Base-by-base conservation (phyloP, 2,797 vertebrate genomes). In the Fratercula arctica region DNA sequence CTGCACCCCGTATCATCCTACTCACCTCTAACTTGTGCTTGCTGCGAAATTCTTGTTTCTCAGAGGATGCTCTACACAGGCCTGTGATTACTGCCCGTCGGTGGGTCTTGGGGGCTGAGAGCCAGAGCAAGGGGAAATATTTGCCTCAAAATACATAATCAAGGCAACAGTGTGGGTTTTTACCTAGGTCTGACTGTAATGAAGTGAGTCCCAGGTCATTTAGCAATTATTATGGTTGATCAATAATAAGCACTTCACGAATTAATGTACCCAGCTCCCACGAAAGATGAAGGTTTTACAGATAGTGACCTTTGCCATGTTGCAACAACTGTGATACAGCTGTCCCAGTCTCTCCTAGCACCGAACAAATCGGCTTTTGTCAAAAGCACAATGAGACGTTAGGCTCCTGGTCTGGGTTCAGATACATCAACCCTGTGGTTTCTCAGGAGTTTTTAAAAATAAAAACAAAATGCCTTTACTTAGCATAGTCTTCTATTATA, bases 381-480 rank as follows among this genome's bases (percentile, higher is more conserved):
- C 54, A 69, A 75, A 87, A 69, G 66, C 73, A 69, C 43, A 61
- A 9, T 35, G 31, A 61, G 50, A 37, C 60, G 15, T 88, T n/a
- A 45, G 68, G 64, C 37, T 91, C 8, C 79, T 84, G 43, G 43
- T 93, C 76, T 89, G 78, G 37, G 57, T 79, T 92, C 90, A 70
- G 85, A 75, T 46, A 83, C 3, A 29, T 73, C 73, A 87, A 54
- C 70, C n/a, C 46, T 73, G 86, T 92, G 89, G 69, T 92, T 95
- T 95, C 87, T 91, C 79, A 73, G 85, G 81, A 79, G 57, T 43
- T 94, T 85, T 89, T 75, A 56, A n/a, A 84, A 95, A 94, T 90
- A 91, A 92, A 95, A 95, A 26, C 76, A 95, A 93, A 96, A 93
- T 94, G 90, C 75, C 87, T 92, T 92, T 59, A 87, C 81, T 91